phyloP scores from a whole-genome alignment of 2,113 vertebrate genomes.

The Rhodinocichla rosea region DNA sequence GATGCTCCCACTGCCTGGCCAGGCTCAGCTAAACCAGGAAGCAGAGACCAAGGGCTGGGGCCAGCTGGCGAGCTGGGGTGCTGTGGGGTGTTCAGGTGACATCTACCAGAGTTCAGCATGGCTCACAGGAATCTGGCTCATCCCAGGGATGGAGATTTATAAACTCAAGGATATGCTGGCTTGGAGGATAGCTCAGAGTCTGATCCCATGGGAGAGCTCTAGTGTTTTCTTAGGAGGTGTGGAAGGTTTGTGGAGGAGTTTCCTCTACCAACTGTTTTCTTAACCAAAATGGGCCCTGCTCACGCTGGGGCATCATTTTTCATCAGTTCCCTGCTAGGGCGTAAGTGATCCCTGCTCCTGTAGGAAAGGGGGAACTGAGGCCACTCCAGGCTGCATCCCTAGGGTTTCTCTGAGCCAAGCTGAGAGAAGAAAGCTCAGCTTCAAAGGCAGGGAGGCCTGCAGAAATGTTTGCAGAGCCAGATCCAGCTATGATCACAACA shows the following conservation, averaged over 20 bases:
- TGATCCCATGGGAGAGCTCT: background rate
- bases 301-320: background rate
- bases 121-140: background rate
- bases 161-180: background rate
- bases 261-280: background rate
- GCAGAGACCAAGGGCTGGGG: background rate
- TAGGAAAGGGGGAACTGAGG: background rate
- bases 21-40: background rate
- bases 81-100: background rate
- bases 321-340: background rate
- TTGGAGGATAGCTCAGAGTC: background rate
- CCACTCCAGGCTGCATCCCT: background rate
- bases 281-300: conserved; percentile 23
- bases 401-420: background rate
- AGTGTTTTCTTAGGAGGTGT: conserved; percentile 30
- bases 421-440: background rate
- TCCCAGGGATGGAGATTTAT: background rate
- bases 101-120: fast-evolving
- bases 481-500: background rate
- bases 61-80: fast-evolving
- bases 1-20: background rate
- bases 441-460: background rate
- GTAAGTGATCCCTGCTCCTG: conserved; percentile 2
- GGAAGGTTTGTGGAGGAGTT: background rate
- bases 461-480: background rate